A percentile compares a stretch with the other conserved stretches of the same genome.
These are phyloP conservation scores for Pogonomyrmex barbatus DNA, from an alignment of 1,140 invertebrate species.

Conservation along the genomic window DNA sequence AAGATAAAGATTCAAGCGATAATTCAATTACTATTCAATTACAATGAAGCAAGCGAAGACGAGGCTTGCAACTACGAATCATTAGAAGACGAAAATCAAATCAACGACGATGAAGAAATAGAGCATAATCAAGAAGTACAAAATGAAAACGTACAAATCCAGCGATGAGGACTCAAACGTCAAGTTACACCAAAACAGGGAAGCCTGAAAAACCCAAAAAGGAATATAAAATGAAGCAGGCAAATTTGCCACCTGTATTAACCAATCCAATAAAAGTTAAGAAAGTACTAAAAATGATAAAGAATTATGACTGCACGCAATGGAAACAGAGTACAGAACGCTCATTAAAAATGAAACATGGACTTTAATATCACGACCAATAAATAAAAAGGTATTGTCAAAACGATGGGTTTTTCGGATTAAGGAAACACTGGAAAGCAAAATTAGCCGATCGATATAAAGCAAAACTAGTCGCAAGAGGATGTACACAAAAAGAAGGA, in stretches of 20 bases:
- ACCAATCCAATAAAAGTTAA: neutral
- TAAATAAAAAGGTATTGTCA: conserved; percentile 67
- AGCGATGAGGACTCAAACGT: too few relatives aligned
- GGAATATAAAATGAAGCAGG: neutral
- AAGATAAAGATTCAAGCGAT: too few relatives aligned
- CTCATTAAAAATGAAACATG: neutral
- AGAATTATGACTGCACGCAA: neutral
- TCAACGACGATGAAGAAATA: neutral
- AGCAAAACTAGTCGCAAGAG: conserved; percentile 82
- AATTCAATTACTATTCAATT: too few relatives aligned
- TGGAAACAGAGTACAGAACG: neutral
- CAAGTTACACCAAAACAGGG: neutral
- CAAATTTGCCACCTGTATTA: neutral
- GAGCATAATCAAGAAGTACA: neutral
- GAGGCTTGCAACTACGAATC: too few relatives aligned
- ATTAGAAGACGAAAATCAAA: neutral
- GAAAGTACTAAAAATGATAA: neutral
- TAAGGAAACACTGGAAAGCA: conserved; percentile 72
- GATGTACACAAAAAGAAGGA: conserved; percentile 71
- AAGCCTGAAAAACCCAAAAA: neutral
- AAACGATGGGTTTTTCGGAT: conserved; percentile 79
- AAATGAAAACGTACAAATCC: neutral
- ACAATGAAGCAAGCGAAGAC: too few relatives aligned
- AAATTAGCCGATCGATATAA: conserved; percentile 75
- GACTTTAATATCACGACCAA: neutral